Conservation (phyloP, 2,888 invertebrate genomes). For the Lithophane ornitopus region DNA sequence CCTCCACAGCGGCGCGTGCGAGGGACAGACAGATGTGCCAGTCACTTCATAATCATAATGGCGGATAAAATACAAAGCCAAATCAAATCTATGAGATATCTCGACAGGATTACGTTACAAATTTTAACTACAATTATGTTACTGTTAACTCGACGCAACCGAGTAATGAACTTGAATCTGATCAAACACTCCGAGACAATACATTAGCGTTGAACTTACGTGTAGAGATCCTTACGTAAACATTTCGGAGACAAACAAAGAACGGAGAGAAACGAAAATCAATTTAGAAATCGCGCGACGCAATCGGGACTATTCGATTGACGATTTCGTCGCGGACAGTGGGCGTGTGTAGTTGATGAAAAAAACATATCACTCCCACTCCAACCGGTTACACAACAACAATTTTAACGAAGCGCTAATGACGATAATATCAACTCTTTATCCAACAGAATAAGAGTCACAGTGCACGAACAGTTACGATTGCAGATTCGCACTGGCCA, state of each 20-base stretch:
- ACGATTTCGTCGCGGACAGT: conserved; percentile 82
- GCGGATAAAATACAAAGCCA: conserved; percentile 85
- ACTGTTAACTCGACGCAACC: conserved; percentile 81
- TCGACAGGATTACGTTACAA: conserved; percentile 87
- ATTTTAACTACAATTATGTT: conserved; percentile 87
- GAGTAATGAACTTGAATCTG: conserved; percentile 85
- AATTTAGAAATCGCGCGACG: conserved; percentile 80
- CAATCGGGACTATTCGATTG: conserved; percentile 74
- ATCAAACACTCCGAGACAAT: conserved; percentile 66
- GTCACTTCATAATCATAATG: conserved; percentile 87
- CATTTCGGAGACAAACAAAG: conserved; percentile 37
- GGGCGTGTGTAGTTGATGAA: conserved; percentile 87
- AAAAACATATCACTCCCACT: conserved; percentile 90
- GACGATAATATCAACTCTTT: conserved; percentile 75
- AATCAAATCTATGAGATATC: conserved; percentile 87
- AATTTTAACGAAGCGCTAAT: conserved; percentile 70
- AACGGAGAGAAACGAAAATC: conserved; percentile 70
- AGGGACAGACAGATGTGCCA: conserved; percentile 83
- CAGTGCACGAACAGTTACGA: conserved; percentile 66
- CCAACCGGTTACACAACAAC: conserved; percentile 80
- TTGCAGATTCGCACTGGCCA: conserved; percentile 80
- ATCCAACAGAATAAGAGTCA: conserved; percentile 74
- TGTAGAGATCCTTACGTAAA: conserved; percentile 50
- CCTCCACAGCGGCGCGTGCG: conserved; percentile 85
- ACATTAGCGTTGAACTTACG: conserved; percentile 53